Evolutionary conservation across 2,888 invertebrate species (phyloP).

Genomic region (Drosophila robusta): DNA sequence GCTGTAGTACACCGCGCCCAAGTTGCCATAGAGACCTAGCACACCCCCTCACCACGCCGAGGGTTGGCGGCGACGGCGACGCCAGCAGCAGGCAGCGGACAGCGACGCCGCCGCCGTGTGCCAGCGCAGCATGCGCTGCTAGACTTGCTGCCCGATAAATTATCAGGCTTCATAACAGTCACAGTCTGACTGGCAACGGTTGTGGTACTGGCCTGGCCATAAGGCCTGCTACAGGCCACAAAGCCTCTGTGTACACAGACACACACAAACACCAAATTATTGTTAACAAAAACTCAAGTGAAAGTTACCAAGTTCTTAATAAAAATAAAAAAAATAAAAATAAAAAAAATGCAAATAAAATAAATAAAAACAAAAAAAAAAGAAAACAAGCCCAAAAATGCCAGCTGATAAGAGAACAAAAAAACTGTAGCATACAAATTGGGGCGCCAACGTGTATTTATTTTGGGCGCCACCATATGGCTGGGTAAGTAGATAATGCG

Average conservation of each 20-base stretch:
- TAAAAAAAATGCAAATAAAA: slow-evolving; percentile 4
- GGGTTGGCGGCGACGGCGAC: slow-evolving; percentile 31
- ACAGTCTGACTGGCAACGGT: slow-evolving; percentile 75
- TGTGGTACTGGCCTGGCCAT: slow-evolving; percentile 50
- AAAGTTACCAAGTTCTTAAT: slow-evolving; percentile 20
- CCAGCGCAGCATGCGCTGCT: slow-evolving; percentile 66
- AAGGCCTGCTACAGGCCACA: neutral
- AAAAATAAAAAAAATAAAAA: slow-evolving; percentile 2
- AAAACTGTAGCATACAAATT: slow-evolving; percentile 34
- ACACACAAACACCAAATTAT: slow-evolving; percentile 28
- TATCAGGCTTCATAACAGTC: slow-evolving; percentile 82
- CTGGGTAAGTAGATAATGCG: slow-evolving; percentile 69
- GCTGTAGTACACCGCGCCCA: slow-evolving; percentile 75
- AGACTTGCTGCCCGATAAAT: slow-evolving; percentile 83
- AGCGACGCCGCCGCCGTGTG: slow-evolving; percentile 33
- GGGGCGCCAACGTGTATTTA: slow-evolving; percentile 35
- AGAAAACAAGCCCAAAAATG: neutral
- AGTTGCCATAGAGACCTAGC: slow-evolving; percentile 75
- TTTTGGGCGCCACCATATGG: slow-evolving; percentile 63
- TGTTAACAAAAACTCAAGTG: slow-evolving; percentile 46
- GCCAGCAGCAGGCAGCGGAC: slow-evolving; percentile 22
- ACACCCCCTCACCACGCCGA: slow-evolving; percentile 11
- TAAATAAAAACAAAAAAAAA: slow-evolving; percentile 10
- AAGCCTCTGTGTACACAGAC: slow-evolving; percentile 2
- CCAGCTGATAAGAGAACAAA: slow-evolving; percentile 1